phyloP scores from a whole-genome alignment of 2,888 invertebrate genomes.

The Bursaphelenchus okinawaensis region DNA sequence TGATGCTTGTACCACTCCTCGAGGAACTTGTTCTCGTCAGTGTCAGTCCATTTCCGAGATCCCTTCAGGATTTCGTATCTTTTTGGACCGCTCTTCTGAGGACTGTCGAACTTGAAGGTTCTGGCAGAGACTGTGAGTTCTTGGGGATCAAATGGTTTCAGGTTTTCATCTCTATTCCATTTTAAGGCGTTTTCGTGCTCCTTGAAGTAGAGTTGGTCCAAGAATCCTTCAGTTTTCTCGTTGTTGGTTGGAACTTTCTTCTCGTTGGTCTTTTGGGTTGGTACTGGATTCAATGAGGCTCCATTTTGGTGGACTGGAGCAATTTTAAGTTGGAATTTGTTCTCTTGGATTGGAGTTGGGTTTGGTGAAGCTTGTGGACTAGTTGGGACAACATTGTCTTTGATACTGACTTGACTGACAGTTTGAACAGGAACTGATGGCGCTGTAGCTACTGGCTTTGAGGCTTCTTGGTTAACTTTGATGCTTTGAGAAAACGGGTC shows the following conservation, averaged over 20 bases:
- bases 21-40: conserved; percentile 13
- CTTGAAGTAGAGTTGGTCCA: background rate
- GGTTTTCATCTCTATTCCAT: background rate
- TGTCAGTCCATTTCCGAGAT: conserved; percentile 11
- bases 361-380: too few relatives aligned
- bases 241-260: too few relatives aligned
- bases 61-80: background rate
- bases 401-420: too few relatives aligned
- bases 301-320: too few relatives aligned
- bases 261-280: too few relatives aligned
- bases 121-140: background rate
- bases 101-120: background rate
- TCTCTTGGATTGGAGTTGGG: too few relatives aligned
- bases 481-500: too few relatives aligned
- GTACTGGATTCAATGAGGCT: too few relatives aligned
- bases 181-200: background rate
- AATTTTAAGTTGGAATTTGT: too few relatives aligned
- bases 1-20: conserved; percentile 3
- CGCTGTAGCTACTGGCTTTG: too few relatives aligned
- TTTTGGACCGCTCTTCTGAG: background rate
- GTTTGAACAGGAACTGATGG: too few relatives aligned
- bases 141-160: background rate
- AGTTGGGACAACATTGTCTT: background rate
- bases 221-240: background rate
- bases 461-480: too few relatives aligned